Evolutionary conservation across 2,797 vertebrate genomes (phyloP).

Genomic region (Pelobates cultripes): DNA sequence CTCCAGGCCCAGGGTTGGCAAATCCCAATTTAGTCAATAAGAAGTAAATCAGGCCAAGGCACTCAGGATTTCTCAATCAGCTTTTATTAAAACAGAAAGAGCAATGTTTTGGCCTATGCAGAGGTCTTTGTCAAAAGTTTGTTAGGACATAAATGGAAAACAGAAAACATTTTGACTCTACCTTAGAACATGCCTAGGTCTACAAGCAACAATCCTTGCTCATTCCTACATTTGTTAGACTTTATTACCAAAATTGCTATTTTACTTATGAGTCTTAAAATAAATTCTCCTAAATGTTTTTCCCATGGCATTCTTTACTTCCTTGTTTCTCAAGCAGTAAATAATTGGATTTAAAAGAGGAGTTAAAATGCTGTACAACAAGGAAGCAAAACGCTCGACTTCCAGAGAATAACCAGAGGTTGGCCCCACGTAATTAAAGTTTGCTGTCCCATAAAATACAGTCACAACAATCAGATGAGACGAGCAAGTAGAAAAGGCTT

Average conservation of each 20-base stretch:
- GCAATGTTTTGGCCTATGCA: no score
- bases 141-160: no score
- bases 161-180: no score
- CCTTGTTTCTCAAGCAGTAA: slow-evolving; percentile 58
- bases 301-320: slow-evolving; percentile 35
- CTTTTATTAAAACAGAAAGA: no score
- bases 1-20: no score
- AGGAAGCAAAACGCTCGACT: slow-evolving; percentile 45
- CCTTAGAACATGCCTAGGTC: no score
- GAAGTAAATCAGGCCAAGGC: no score
- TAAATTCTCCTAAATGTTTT: slow-evolving; percentile 20
- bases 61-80: no score
- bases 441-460: slow-evolving; percentile 58
- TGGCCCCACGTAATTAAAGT: slow-evolving; percentile 59
- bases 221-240: background rate
- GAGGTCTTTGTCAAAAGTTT: no score
- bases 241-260: background rate
- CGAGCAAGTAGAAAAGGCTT: slow-evolving; percentile 61
- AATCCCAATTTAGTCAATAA: no score
- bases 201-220: no score
- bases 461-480: slow-evolving; percentile 60
- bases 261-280: background rate
- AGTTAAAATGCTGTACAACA: slow-evolving; percentile 57
- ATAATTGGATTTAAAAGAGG: slow-evolving; percentile 60
- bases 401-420: slow-evolving; percentile 46